Percentiles rank a stretch among this genome's conserved stretches.
These are phyloP conservation scores for Chironomus striatipennis DNA, from an alignment of 1,140 invertebrate species.

Conservation along the genomic window DNA sequence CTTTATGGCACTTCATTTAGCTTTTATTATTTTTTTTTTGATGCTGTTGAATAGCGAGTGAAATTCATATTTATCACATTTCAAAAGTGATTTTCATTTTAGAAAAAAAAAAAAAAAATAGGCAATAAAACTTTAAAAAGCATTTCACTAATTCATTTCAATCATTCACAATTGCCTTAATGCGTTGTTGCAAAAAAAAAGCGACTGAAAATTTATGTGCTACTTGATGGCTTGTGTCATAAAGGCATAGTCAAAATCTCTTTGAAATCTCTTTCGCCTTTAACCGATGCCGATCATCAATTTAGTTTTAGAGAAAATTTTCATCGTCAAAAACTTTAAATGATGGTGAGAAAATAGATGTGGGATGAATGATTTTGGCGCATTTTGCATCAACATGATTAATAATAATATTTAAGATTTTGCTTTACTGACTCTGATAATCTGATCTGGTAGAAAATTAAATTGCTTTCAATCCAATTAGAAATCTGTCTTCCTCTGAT, in stretches of 20 bases:
- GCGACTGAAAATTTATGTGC: constrained; percentile 1
- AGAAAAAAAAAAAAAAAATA: background rate
- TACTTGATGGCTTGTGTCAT: constrained; percentile 12
- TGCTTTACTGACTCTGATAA: no score
- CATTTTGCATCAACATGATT: no score
- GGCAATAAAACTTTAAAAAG: background rate
- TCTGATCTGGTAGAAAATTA: no score
- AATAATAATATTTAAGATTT: no score
- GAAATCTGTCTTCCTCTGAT: no score
- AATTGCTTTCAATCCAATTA: no score
- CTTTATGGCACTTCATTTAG: constrained; percentile 17
- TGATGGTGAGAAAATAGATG: no score
- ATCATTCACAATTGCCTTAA: constrained; percentile 2
- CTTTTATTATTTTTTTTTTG: no score
- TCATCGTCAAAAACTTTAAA: background rate
- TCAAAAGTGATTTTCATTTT: background rate
- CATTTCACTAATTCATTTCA: constrained; percentile 13
- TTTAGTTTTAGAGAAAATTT: background rate
- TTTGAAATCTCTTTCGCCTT: background rate
- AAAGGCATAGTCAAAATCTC: background rate
- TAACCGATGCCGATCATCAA: constrained; percentile 11
- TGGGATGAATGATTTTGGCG: no score
- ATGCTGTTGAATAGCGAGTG: background rate
- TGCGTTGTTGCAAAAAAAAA: background rate
- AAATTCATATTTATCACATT: background rate